Evolutionary conservation across 2,888 invertebrate species (phyloP), one percentile per base, ranked within the genome.

Genomic region (Penaeus monodon): DNA sequence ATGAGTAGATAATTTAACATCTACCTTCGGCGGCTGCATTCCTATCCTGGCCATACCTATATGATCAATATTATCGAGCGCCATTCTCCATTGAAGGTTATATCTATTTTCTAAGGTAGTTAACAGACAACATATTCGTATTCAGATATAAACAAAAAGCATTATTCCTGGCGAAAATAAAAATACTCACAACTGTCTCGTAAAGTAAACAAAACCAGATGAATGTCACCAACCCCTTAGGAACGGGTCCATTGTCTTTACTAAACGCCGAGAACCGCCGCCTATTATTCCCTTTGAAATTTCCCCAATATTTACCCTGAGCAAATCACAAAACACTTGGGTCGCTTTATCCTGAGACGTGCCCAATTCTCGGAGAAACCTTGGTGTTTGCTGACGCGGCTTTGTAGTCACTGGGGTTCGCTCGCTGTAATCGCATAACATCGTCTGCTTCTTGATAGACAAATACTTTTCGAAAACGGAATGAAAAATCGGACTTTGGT

Each of bases 271-370:
- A 57, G 57, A 57, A 57, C 24, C 68, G 77, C 74, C 68, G 65
- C 24, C 77, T 76, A 86, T 86, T 81, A 86, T 81, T 81, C 81
- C 76, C 86, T 86, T 86, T 86, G 86, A 86, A 86, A 81, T 74
- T 68, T 76, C 76, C 81, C 77, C 77, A 86, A 86, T 86, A 86
- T 86, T 86, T 76, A 86, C 86, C 68, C 86, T 73, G 77, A 86
- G 86, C 77, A 86, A 86, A 86, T 86, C 79, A 86, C 86, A 86
- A 86, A 86, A 86, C 86, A 86, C 86, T 86, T 86, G 81, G 77
- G 57, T 49, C 68, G 81, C 86, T 86, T 81, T 86, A 86, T 81
- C 81, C 86, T 24, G 68, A 86, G 86, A 86, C 86, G 86, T 49
- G 49, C 76, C 81, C 86, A 86, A 86, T 86, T 79, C 81, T 82